Evolutionary conservation across 2,113 vertebrate species (phyloP).

Genomic region (Bubo bubo): DNA sequence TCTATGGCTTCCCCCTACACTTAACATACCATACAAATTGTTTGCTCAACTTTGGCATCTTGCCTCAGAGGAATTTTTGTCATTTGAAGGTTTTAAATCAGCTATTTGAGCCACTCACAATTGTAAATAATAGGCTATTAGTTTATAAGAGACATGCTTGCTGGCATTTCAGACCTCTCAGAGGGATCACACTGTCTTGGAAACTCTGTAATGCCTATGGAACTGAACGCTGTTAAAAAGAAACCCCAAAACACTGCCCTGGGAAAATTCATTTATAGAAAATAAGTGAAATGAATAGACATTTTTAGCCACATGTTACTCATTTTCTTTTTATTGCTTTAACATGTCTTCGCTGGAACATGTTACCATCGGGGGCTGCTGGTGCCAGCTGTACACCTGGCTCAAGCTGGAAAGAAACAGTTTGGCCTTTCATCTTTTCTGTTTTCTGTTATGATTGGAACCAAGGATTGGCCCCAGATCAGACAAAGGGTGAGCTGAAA

Average conservation of each 20-base stretch:
- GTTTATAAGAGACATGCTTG: neutral
- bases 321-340: conserved; percentile 80
- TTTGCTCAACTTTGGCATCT: conserved; percentile 50
- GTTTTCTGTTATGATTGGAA: conserved; percentile 73
- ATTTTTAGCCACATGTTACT: conserved; percentile 82
- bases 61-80: conserved; percentile 12
- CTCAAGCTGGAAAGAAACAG: conserved; percentile 2
- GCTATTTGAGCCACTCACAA: neutral
- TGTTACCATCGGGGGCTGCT: neutral
- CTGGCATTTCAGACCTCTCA: conserved; percentile 9
- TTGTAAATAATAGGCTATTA: conserved; percentile 48
- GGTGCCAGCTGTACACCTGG: conserved; percentile 79
- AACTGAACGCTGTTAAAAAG: conserved; percentile 61
- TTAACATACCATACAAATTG: conserved; percentile 48
- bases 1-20: conserved; percentile 35
- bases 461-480: conserved; percentile 62
- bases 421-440: conserved; percentile 80
- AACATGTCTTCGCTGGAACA: conserved; percentile 63
- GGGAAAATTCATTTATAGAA: conserved; percentile 85
- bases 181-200: neutral
- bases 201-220: conserved; percentile 71
- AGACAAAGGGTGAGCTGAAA: conserved; percentile 61
- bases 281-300: conserved; percentile 66
- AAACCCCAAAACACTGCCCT: conserved; percentile 53
- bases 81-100: neutral